These are phyloP conservation scores for Malacosoma neustria DNA, from an alignment of 2,888 invertebrate genomes.

Conservation along the genomic window DNA sequence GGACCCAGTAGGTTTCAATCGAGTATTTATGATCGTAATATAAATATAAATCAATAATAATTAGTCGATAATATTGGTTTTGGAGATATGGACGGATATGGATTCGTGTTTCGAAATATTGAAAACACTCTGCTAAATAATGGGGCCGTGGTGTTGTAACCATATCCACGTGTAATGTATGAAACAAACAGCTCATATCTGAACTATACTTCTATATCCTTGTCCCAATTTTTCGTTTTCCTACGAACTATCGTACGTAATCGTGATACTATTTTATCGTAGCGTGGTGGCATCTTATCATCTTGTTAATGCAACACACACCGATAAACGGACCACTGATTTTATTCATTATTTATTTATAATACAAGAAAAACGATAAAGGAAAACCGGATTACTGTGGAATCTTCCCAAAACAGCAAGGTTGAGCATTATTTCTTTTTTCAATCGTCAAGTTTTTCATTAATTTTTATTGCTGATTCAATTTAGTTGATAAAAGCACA, in stretches of 20 bases:
- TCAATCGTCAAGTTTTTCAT: constrained; percentile 3
- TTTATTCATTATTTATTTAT: constrained; percentile 36
- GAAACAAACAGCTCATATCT: constrained; percentile 54
- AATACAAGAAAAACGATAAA: constrained; percentile 7
- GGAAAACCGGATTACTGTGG: constrained; percentile 25
- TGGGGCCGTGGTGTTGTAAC: constrained; percentile 37
- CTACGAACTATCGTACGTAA: constrained; percentile 50
- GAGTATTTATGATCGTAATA: not conserved
- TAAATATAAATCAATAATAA: not conserved
- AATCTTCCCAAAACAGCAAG: constrained; percentile 20
- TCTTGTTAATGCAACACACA: constrained; percentile 47
- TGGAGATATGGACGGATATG: constrained; percentile 6
- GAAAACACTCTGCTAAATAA: constrained; percentile 7
- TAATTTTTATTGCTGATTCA: not conserved
- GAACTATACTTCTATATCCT: constrained; percentile 46
- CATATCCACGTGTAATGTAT: constrained; percentile 52
- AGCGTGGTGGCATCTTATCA: constrained; percentile 54
- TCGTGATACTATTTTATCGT: constrained; percentile 59
- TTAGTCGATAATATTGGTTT: constrained; percentile 1
- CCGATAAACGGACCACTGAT: constrained; percentile 36
- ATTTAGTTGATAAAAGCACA: no score
- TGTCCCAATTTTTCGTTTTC: constrained; percentile 67
- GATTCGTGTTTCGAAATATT: not conserved
- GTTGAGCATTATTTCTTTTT: constrained; percentile 9
- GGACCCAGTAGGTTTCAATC: not conserved